Conservation (phyloP, 2,797 vertebrate species). For the Tauraco hartlaubi region DNA sequence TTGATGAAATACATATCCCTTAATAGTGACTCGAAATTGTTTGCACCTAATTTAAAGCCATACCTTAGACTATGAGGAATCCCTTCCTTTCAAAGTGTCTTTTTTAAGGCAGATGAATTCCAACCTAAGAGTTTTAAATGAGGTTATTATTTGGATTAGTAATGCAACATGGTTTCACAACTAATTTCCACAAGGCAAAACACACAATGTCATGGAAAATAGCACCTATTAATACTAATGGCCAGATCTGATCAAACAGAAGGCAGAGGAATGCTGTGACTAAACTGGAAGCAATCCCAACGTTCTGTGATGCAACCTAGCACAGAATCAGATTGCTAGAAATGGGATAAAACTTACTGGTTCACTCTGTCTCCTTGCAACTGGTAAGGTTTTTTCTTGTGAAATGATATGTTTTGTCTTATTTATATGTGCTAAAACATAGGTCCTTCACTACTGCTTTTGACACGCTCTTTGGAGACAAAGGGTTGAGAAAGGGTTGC, state of each 20-base stretch:
- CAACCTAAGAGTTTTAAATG: neutral
- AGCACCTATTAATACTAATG: neutral
- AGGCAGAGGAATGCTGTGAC: neutral
- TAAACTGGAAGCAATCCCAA: neutral
- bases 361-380: neutral
- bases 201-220: conserved; percentile 32
- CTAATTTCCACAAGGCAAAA: conserved; percentile 34
- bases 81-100: neutral
- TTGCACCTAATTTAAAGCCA: neutral
- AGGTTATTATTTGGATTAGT: conserved; percentile 16
- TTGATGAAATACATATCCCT: neutral
- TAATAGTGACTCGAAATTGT: neutral
- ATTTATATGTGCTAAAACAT: neutral
- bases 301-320: neutral
- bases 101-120: neutral
- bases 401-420: neutral
- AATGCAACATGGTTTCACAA: conserved; percentile 13
- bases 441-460: neutral
- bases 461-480: neutral
- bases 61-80: neutral
- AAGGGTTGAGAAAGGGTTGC: neutral
- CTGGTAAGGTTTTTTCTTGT: neutral
- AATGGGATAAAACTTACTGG: neutral
- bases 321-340: neutral
- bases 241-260: conserved; percentile 32